These are phyloP conservation scores for Nasonia oneida DNA, from an alignment of 2,888 invertebrate species.

Conservation along the genomic window DNA sequence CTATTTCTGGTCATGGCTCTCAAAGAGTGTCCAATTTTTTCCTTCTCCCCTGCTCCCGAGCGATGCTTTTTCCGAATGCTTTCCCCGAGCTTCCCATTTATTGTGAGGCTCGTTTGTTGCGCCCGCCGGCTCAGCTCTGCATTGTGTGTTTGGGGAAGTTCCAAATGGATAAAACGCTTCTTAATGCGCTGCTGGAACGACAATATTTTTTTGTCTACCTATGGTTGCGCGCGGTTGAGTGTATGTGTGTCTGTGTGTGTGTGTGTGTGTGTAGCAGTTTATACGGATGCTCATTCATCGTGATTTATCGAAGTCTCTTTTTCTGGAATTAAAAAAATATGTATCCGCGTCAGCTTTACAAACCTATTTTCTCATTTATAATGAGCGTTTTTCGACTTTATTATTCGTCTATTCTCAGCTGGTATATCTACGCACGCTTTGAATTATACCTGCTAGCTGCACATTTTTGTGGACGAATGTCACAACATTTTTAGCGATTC, in stretches of 20 bases:
- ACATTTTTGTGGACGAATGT: too few species aligned
- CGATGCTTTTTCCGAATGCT: slow-evolving; percentile 47
- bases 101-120: slow-evolving; percentile 48
- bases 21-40: slow-evolving; percentile 56
- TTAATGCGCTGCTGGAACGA: not conserved
- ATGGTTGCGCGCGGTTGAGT: not conserved
- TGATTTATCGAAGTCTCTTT: slow-evolving; percentile 7
- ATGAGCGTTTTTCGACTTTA: not conserved
- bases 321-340: not conserved
- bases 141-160: slow-evolving; percentile 41
- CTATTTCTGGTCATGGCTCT: slow-evolving; percentile 45
- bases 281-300: not conserved
- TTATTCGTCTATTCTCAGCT: not conserved
- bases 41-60: not conserved
- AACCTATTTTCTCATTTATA: not conserved
- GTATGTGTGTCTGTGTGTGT: not conserved
- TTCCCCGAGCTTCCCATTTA: slow-evolving; percentile 21
- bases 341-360: not conserved
- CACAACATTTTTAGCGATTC: too few species aligned
- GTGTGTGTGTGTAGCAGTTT: not conserved
- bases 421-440: too few species aligned
- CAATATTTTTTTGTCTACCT: not conserved
- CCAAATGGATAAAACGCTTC: slow-evolving; percentile 33
- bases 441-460: too few species aligned
- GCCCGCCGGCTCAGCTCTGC: slow-evolving; percentile 17